phyloP scores from a whole-genome alignment of 2,888 invertebrate genomes.

The Drosophila glabriapex region DNA sequence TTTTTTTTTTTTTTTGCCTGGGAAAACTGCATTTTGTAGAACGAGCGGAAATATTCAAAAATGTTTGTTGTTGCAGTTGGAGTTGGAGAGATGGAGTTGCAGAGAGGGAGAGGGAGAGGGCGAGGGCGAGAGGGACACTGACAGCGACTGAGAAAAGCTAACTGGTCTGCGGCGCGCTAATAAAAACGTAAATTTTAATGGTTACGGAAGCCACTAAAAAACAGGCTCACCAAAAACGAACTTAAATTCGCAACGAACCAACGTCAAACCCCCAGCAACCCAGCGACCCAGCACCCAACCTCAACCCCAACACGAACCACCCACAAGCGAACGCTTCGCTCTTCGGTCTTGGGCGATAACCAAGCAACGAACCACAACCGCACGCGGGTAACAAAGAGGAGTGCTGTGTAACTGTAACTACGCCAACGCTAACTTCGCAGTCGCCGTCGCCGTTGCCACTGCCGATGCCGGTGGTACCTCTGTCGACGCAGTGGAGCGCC shows the following conservation, averaged over 20 bases:
- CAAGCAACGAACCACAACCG: conserved; percentile 80
- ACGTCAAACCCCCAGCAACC: conserved; percentile 9
- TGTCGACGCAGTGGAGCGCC: conserved; percentile 77
- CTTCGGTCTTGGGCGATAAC: conserved; percentile 70
- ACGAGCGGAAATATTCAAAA: conserved; percentile 79
- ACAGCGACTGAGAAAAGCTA: conserved; percentile 1
- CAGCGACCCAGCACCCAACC: neutral
- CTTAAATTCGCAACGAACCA: conserved; percentile 61
- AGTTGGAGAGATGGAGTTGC: too few relatives aligned
- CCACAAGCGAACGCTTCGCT: conserved; percentile 19
- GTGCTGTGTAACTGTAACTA: conserved; percentile 71
- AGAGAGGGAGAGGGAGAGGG: neutral
- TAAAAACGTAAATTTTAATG: conserved; percentile 82
- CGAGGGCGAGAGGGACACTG: neutral
- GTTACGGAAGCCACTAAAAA: conserved; percentile 82
- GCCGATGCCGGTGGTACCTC: conserved; percentile 11
- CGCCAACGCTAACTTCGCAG: conserved; percentile 43
- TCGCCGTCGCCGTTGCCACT: conserved; percentile 15
- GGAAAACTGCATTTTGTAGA: conserved; percentile 78
- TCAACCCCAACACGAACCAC: neutral
- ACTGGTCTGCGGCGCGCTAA: conserved; percentile 71
- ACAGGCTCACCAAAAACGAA: conserved; percentile 81
- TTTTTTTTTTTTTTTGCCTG: conserved; percentile 39
- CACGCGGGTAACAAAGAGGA: conserved; percentile 44
- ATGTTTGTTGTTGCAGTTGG: conserved; percentile 48